phyloP scores from a whole-genome alignment of 2,113 vertebrate genomes.

The Bujurquina vittata region DNA sequence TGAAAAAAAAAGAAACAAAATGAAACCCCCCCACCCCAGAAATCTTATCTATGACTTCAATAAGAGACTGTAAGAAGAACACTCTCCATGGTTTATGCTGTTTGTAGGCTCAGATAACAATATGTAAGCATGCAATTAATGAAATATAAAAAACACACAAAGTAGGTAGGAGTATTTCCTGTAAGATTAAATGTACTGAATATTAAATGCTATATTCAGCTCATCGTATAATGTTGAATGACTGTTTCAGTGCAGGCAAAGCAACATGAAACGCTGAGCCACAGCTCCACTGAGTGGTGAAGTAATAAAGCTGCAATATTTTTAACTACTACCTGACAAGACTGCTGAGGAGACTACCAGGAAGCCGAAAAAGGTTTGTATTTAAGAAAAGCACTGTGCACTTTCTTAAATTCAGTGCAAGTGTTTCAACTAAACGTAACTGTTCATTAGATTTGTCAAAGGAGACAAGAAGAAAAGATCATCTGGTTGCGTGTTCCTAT shows the following conservation, averaged over 20 bases:
- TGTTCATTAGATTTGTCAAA: background rate
- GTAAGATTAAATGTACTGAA: constrained; percentile 8
- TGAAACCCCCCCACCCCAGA: background rate
- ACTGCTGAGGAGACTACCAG: background rate
- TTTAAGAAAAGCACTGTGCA: background rate
- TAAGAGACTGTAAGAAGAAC: constrained; percentile 26
- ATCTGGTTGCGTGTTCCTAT: background rate
- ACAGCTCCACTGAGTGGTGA: constrained; percentile 68
- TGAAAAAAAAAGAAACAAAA: constrained; percentile 7
- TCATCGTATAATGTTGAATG: background rate
- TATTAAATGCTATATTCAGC: background rate
- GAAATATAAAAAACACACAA: background rate
- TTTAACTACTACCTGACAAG: background rate
- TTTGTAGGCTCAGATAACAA: background rate
- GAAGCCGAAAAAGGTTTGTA: background rate
- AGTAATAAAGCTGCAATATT: background rate
- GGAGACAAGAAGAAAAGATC: background rate
- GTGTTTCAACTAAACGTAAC: background rate
- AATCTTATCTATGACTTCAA: background rate
- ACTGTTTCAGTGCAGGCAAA: background rate
- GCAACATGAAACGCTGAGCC: constrained; percentile 32
- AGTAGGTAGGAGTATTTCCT: background rate
- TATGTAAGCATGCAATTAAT: background rate
- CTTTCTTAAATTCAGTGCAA: background rate
- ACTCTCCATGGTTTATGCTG: background rate